A percentile compares a stretch with the other conserved stretches of the same genome.
Conservation (phyloP, 2,113 vertebrate species). For the Poecilia latipinna region DNA sequence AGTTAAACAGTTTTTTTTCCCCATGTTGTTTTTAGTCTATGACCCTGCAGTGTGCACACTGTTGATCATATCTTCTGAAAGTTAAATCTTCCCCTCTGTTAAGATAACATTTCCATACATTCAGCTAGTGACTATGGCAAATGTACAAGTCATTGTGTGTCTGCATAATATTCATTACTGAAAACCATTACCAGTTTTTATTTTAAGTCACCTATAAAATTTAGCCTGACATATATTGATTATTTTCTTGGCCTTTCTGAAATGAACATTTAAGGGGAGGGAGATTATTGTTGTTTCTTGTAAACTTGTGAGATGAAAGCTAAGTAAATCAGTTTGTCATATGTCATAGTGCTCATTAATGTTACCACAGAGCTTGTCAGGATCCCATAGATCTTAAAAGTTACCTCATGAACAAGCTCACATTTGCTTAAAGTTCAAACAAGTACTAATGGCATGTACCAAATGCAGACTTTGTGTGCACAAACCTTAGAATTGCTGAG, state of each 20-base stretch:
- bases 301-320: neutral
- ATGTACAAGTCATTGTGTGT: too few relatives aligned
- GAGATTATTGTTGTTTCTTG: too few relatives aligned
- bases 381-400: neutral
- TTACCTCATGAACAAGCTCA: too few relatives aligned
- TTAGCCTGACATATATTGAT: conserved; percentile 17
- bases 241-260: conserved; percentile 25
- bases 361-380: neutral
- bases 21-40: neutral
- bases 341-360: neutral
- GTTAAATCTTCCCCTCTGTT: conserved; percentile 22
- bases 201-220: conserved; percentile 25
- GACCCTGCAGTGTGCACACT: conserved; percentile 22
- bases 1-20: too few relatives aligned
- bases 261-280: conserved; percentile 20
- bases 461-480: neutral
- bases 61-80: conserved; percentile 36
- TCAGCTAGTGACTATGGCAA: neutral
- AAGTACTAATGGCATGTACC: neutral
- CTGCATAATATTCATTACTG: conserved; percentile 1
- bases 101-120: conserved; percentile 25
- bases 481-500: neutral
- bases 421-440: too few relatives aligned
- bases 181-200: conserved; percentile 22
- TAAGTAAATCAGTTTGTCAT: neutral